Conservation (phyloP, 2,797 vertebrate genomes). For the Salarias fasciatus region DNA sequence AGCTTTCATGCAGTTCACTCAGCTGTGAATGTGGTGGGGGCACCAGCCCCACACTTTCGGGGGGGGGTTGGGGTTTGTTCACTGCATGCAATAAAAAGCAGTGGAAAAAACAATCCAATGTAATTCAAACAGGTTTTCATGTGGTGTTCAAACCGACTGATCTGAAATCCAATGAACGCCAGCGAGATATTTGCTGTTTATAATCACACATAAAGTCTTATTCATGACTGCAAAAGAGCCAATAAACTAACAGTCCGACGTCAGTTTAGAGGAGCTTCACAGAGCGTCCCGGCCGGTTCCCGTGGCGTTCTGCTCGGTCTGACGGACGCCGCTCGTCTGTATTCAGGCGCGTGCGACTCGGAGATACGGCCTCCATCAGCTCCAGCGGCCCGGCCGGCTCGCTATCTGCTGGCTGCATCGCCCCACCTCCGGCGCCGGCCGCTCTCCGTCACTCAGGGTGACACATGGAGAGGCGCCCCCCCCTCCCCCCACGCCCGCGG, state of each 20-base stretch:
- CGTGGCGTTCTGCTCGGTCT: background rate
- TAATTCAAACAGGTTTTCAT: slow-evolving; percentile 50
- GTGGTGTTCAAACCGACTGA: slow-evolving; percentile 48
- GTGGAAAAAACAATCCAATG: slow-evolving; percentile 45
- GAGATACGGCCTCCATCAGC: slow-evolving; percentile 16
- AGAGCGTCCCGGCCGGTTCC: too few species aligned
- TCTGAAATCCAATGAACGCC: slow-evolving; percentile 40
- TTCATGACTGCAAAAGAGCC: slow-evolving; percentile 38
- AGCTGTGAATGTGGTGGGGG: slow-evolving; percentile 2
- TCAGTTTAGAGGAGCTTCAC: too few species aligned
- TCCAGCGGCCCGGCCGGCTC: slow-evolving; percentile 21
- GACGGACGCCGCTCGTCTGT: too few species aligned
- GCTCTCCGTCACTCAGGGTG: slow-evolving; percentile 73
- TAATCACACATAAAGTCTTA: slow-evolving; percentile 25
- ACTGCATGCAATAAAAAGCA: slow-evolving; percentile 56
- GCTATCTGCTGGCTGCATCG: slow-evolving; percentile 46
- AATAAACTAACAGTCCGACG: too few species aligned
- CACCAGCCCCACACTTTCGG: slow-evolving; percentile 7
- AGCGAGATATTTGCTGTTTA: slow-evolving; percentile 7
- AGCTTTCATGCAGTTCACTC: background rate
- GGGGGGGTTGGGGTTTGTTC: slow-evolving; percentile 5
- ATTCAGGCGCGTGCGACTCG: background rate
- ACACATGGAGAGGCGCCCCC: slow-evolving; percentile 63
- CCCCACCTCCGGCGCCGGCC: slow-evolving; percentile 59
- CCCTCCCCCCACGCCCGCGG: slow-evolving; percentile 49